Base-by-base conservation (phyloP, 2,888 invertebrate species). In the Latrodectus hesperus region DNA sequence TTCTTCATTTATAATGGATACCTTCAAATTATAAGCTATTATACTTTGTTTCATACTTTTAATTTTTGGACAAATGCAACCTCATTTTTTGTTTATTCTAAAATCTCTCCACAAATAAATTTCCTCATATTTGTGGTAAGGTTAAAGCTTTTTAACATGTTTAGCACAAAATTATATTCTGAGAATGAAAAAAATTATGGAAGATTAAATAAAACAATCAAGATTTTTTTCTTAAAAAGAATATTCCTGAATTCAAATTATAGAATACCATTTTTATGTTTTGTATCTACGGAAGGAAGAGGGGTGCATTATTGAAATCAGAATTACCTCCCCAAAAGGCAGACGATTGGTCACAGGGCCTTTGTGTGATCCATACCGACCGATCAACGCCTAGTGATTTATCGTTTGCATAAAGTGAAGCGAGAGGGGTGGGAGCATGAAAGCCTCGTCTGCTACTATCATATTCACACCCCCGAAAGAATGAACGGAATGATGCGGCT, bases 381-480 rank as follows among this genome's bases (percentile, higher is more conserved):
- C 85, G 64, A 80, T 86, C 85, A 86, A 71, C 85, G 85, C 80
- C 85, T 73, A 64, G 79, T 87, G 86, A 87, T 87, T 87, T 87
- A 87, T 87, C 81, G 86, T 73, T 71, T 71, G 68, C 80, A 38
- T 53, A 16, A 1, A 68, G 55, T 49, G 55, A 60, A 26, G 70
- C 60, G n/a, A 53, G 73, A 53, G 53, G 53, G 77, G 67, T 60
- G 65, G 72, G 70, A 76, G 71, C 68, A 74, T 22, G 64, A 71
- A 55, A 67, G 74, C 12, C 53, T 73, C 79, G 84, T 78, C 78
- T 78, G 79, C 74, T 67, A 78, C 74, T 64, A 68, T 72, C 67
- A 71, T 73, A 70, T 71, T 70, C 85, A 81, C 86, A 81, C 86
- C 86, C 86, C 86, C 86, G 60, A 75, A 70, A 70, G 73, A 74